phyloP scores from a whole-genome alignment of 2,113 vertebrate species.

The Actinemys pallida region DNA sequence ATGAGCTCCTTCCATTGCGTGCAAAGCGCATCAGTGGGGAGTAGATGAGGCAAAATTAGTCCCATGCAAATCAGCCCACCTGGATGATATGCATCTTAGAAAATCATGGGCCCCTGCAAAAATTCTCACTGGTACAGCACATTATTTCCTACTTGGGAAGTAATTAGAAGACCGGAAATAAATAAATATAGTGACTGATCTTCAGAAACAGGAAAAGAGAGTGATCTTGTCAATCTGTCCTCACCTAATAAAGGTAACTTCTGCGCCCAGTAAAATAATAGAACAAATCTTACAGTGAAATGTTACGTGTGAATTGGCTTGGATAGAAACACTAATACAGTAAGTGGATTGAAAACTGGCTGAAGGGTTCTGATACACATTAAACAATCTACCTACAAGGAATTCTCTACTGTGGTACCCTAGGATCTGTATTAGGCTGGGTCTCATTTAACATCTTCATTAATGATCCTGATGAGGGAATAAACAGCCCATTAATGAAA shows the following conservation, averaged over 20 bases:
- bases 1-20: neutral
- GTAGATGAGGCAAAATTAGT: neutral
- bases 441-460: slow-evolving; percentile 61
- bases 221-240: neutral
- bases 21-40: neutral
- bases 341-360: neutral
- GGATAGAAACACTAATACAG: neutral
- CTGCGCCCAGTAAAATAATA: neutral
- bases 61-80: neutral
- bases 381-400: neutral
- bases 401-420: slow-evolving; percentile 40
- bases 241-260: neutral
- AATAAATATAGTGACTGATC: neutral
- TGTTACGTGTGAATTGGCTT: neutral
- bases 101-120: neutral
- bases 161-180: neutral
- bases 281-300: neutral
- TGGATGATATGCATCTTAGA: neutral
- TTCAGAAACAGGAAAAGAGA: neutral
- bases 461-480: slow-evolving; percentile 68
- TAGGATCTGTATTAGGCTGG: slow-evolving; percentile 38
- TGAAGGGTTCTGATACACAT: slow-evolving; percentile 39
- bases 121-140: neutral
- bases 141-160: neutral
- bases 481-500: slow-evolving; percentile 63